Evolutionary conservation across 1,140 invertebrate genomes (phyloP).

Genomic region (Drosophila bipectinata): DNA sequence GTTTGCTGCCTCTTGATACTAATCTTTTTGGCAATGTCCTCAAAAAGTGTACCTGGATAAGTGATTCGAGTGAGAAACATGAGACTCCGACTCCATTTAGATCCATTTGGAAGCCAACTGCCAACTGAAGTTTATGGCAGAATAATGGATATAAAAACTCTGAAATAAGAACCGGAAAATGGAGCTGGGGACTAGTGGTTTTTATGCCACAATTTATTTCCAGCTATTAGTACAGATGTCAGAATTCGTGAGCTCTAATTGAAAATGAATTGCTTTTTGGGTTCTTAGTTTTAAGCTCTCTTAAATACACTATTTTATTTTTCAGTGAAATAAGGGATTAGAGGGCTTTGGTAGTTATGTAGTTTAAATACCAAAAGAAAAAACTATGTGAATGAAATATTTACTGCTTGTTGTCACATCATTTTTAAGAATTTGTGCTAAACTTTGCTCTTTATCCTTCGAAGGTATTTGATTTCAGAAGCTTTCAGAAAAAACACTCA

Average conservation of each 20-base stretch:
- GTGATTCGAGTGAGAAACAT: neutral
- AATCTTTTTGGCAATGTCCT: neutral
- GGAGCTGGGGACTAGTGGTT: constrained; percentile 20
- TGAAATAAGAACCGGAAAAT: constrained; percentile 22
- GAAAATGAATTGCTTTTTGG: constrained; percentile 31
- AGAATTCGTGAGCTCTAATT: constrained; percentile 22
- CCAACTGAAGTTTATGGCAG: constrained; percentile 31
- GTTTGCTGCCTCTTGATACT: neutral
- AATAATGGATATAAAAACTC: constrained; percentile 14
- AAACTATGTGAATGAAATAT: neutral
- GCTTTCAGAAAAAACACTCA: constrained; percentile 24
- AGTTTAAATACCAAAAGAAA: neutral
- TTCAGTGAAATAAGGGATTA: neutral
- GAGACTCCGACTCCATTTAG: neutral
- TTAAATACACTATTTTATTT: neutral
- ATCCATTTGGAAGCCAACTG: constrained; percentile 2
- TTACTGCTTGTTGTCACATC: neutral
- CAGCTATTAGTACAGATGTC: constrained; percentile 29
- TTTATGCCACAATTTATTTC: constrained; percentile 32
- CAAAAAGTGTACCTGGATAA: neutral
- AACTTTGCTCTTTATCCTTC: neutral
- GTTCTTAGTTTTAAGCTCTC: neutral
- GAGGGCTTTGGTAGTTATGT: neutral
- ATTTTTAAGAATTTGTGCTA: neutral
- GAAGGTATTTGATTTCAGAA: constrained; percentile 9